A percentile compares a stretch with the other conserved stretches of the same genome.
Evolutionary conservation across 2,888 invertebrate species (phyloP).

Genomic region (Drosophila percnosoma): DNA sequence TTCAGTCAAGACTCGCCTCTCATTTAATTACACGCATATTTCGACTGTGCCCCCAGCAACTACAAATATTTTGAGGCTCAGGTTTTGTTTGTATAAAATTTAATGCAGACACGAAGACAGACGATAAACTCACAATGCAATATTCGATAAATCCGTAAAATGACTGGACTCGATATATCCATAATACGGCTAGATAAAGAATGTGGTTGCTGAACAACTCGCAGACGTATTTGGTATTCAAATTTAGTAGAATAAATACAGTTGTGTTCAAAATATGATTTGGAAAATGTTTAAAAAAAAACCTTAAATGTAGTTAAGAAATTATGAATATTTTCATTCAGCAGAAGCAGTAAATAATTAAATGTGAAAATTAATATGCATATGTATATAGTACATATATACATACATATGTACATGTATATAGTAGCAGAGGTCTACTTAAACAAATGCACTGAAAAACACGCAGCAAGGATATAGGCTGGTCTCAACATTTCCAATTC

Average conservation of each 20-base stretch:
- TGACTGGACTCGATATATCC: neutral
- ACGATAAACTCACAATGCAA: neutral
- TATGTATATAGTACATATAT: neutral
- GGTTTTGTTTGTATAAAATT: neutral
- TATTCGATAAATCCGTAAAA: neutral
- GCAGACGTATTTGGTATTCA: neutral
- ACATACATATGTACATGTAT: neutral
- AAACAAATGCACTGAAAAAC: neutral
- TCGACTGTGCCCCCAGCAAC: neutral
- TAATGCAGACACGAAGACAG: neutral
- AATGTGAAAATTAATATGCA: neutral
- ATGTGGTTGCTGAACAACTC: neutral
- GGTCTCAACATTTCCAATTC: neutral
- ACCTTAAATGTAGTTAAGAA: neutral
- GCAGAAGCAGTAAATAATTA: neutral
- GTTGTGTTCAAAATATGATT: neutral
- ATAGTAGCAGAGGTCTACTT: neutral
- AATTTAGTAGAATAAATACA: neutral
- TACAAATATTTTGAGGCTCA: neutral
- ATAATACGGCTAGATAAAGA: neutral
- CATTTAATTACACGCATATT: neutral
- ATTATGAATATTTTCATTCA: neutral
- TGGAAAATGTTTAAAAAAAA: neutral
- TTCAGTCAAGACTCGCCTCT: constrained; percentile 7
- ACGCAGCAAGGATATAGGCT: neutral